Percentiles rank a stretch among this genome's conserved stretches.
These are phyloP conservation scores for Neolamprologus toae DNA, from an alignment of 2,113 vertebrate species.

Conservation along the genomic window DNA sequence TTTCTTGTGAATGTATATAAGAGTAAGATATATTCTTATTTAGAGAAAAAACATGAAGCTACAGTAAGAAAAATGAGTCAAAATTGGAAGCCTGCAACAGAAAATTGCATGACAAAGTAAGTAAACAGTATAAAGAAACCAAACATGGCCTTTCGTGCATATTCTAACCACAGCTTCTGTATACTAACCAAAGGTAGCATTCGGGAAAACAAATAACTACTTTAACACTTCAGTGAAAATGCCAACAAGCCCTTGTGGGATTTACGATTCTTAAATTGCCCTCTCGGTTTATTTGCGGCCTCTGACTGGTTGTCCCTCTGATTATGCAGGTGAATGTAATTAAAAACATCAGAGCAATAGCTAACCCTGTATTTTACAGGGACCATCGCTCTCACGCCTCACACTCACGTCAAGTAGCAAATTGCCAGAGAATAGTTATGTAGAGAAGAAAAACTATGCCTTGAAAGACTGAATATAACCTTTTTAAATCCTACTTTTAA, in stretches of 20 bases:
- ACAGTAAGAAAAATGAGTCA: not conserved
- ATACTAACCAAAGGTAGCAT: conserved; percentile 57
- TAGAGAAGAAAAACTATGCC: not conserved
- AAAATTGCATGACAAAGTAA: conserved; percentile 27
- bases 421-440: not conserved
- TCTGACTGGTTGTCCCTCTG: conserved; percentile 43
- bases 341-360: conserved; percentile 46
- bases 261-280: conserved; percentile 62
- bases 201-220: conserved; percentile 55
- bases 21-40: not conserved
- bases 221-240: conserved; percentile 65
- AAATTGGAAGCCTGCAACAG: conserved; percentile 6
- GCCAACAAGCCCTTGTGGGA: conserved; percentile 41
- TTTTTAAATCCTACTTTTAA: not conserved
- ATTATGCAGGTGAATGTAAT: conserved; percentile 67
- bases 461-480: not conserved
- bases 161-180: conserved; percentile 37
- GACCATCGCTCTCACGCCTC: conserved; percentile 56
- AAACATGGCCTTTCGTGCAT: conserved; percentile 49
- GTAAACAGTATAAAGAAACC: conserved; percentile 42
- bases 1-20: not conserved
- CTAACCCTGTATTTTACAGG: conserved; percentile 33
- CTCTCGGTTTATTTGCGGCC: conserved; percentile 52
- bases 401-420: not conserved
- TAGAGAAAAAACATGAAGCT: not conserved